A percentile compares a stretch with the other conserved stretches of the same genome.
Evolutionary conservation across 2,797 vertebrate species (phyloP).

Genomic region (Tadarida brasiliensis): DNA sequence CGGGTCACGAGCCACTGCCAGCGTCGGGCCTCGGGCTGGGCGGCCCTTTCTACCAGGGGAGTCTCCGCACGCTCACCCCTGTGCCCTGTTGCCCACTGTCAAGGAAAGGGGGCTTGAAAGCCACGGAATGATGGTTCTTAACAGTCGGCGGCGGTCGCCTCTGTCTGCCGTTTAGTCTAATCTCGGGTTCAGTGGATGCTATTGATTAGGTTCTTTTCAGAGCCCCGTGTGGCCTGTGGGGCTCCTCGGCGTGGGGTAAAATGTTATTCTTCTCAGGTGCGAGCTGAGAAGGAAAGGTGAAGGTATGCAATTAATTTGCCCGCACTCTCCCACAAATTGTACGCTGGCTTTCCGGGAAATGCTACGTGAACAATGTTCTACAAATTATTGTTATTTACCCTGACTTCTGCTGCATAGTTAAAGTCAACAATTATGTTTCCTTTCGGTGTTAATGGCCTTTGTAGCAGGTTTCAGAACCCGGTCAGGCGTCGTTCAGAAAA

Average conservation of each 20-base stretch:
- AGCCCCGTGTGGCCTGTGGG: constrained; percentile 52
- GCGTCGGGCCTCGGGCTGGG: neutral
- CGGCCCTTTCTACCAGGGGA: neutral
- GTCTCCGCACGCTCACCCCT: constrained; percentile 51
- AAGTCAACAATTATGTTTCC: constrained; percentile 88
- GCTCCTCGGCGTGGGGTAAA: constrained; percentile 82
- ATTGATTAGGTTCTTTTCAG: constrained; percentile 88
- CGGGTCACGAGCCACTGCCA: neutral
- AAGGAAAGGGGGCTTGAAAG: constrained; percentile 70
- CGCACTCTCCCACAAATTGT: constrained; percentile 87
- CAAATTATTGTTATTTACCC: constrained; percentile 90
- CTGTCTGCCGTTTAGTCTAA: constrained; percentile 87
- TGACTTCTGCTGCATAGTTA: constrained; percentile 87
- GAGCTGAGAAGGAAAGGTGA: constrained; percentile 85
- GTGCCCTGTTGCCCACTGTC: constrained; percentile 75
- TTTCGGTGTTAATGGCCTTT: constrained; percentile 85
- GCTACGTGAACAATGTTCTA: constrained; percentile 85
- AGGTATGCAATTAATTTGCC: constrained; percentile 90
- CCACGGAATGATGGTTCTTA: constrained; percentile 71
- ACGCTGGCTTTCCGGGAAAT: constrained; percentile 88
- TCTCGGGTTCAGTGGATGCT: constrained; percentile 86
- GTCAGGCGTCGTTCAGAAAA: constrained; percentile 81
- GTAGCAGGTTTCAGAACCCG: constrained; percentile 86
- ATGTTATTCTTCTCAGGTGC: constrained; percentile 84
- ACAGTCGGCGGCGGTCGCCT: constrained; percentile 75